Percentiles rank a stretch among this genome's conserved stretches.
phyloP scores from a whole-genome alignment of 2,113 vertebrate species.

The Bettongia penicillata region DNA sequence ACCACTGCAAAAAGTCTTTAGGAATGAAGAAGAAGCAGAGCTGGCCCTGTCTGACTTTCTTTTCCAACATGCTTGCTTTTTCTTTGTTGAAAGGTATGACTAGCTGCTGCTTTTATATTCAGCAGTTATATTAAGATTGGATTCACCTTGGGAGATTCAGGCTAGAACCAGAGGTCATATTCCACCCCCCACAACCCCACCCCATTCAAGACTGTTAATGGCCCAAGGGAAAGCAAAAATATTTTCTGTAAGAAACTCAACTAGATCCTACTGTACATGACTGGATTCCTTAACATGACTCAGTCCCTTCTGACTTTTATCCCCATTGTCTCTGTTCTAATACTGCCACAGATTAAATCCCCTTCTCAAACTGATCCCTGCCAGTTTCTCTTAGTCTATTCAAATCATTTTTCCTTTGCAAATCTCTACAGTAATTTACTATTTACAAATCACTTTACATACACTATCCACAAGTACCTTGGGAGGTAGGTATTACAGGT shows the following conservation, averaged over 20 bases:
- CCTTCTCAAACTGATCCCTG: not conserved
- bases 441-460: not conserved
- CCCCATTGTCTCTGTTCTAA: not conserved
- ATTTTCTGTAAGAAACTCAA: not conserved
- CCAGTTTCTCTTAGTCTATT: not conserved
- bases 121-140: not conserved
- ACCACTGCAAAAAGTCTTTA: accelerated
- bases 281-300: not conserved
- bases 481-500: not conserved
- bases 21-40: not conserved
- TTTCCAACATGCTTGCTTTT: not conserved
- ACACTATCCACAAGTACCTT: not conserved
- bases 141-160: not conserved
- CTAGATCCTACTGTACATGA: not conserved
- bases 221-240: not conserved
- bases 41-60: not conserved
- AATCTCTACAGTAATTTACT: not conserved
- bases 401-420: not conserved
- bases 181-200: no score
- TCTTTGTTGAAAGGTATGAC: not conserved
- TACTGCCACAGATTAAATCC: not conserved
- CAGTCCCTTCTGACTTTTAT: not conserved
- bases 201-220: not conserved
- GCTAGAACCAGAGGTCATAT: not conserved
- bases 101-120: not conserved